Evolutionary conservation across 1,140 invertebrate genomes (phyloP), one percentile per base, ranked within the genome.

Genomic region (Hydropsyche tenuis): DNA sequence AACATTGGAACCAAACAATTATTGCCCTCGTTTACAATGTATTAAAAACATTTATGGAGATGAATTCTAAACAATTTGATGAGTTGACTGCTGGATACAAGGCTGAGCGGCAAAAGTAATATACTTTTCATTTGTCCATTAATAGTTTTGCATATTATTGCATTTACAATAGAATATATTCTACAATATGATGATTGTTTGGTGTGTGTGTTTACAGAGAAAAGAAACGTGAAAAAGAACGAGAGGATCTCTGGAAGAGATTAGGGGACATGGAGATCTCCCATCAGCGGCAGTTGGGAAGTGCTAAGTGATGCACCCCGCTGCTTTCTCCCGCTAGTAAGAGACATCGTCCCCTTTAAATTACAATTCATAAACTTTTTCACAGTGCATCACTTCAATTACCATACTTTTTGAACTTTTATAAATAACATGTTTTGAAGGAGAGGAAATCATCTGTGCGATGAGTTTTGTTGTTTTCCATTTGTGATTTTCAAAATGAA

Each of bases 1-100:
- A 98, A 85, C 98, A 99, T 86, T 99, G 98, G 98, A 99, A 99
- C 88, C 97, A 99, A 88, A 99, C 97, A 71, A 99, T 99, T 80
- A 94, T 99, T 79, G 97, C 97, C 51, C 91, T 99, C 78, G 96
- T 99, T 80, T 99, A 99, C 88, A 99, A 99, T 86, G 97, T 99
- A 81, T 90, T 99, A 80, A 99, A 99, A 87, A 93, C 98, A 74
- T 99, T 99, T 85, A 99, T 99, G 97, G 97, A 99, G 86, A 99
- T 99, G 95, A 99, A 99, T 88, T 97, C 96, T 80, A 98, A 97
- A 86, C 89, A 99, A 43, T 99, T 99, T 85, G 97, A 99, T 86
- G 96, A 99, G 85, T 92, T 99, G 81, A 98, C 97, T 79, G 94
- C 96, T 81, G 96, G 95, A 84, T 99, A 98, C 87, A 98, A 99